These are phyloP conservation scores for Acropora tenuis DNA, from an alignment of 64 coral and sea anemone genomes.

Conservation along the genomic window DNA sequence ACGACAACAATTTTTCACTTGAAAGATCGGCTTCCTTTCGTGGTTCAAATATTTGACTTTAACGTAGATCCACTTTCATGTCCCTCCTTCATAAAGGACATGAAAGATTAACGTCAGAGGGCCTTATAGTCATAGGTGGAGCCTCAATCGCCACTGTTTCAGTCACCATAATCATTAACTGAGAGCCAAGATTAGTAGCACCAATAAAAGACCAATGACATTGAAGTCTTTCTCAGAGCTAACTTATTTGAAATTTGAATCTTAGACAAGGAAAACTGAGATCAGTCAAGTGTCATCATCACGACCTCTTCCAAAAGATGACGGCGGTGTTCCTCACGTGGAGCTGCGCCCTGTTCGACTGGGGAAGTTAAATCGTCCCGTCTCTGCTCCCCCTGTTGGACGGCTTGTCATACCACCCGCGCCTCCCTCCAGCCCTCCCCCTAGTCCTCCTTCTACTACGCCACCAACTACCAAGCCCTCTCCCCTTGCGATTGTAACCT, in stretches of 20 bases:
- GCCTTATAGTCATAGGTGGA: no score
- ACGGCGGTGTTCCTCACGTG: conserved; percentile 47
- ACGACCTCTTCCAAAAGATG: conserved; percentile 3
- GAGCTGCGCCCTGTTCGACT: conserved; percentile 66
- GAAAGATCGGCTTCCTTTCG: no score
- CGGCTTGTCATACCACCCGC: conserved; percentile 47
- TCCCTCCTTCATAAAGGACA: no score
- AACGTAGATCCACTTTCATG: no score
- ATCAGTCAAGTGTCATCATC: not conserved
- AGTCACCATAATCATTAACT: no score
- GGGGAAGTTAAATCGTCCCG: conserved; percentile 39
- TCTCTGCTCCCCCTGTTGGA: not conserved
- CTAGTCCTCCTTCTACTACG: not conserved
- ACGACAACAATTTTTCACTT: no score
- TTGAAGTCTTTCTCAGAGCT: not conserved
- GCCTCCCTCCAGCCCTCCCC: conserved; percentile 50
- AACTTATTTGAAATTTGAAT: not conserved
- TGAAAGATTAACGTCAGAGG: no score
- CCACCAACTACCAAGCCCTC: not conserved
- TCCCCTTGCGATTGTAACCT: not conserved
- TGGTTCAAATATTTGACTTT: no score
- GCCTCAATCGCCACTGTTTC: no score
- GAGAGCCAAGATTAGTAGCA: no score
- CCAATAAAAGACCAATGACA: no score
- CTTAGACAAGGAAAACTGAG: not conserved